A percentile compares a stretch with the other conserved stretches of the same genome.
Evolutionary conservation across 1,140 invertebrate species (phyloP).

Genomic region (Leptinotarsa undecemlineata): DNA sequence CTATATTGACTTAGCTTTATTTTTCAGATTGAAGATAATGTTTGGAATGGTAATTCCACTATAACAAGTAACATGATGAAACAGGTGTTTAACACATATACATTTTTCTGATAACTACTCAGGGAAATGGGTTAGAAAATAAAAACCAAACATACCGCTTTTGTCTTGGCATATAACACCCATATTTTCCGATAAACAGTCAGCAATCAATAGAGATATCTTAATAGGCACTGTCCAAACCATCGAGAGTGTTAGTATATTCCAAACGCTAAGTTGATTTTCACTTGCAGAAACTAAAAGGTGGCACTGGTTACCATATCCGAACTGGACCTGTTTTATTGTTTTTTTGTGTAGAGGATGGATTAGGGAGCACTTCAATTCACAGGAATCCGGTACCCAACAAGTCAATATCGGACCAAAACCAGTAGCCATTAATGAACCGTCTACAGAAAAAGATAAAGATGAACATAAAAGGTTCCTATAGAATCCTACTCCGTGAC

Average conservation of each 20-base stretch:
- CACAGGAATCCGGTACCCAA: conserved; percentile 65
- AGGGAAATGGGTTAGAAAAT: neutral
- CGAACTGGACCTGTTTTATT: conserved; percentile 63
- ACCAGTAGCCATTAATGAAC: conserved; percentile 72
- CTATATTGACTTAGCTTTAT: too few species aligned
- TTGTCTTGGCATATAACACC: conserved; percentile 67
- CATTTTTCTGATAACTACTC: neutral
- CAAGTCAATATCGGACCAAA: conserved; percentile 73
- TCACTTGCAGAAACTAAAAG: conserved; percentile 64
- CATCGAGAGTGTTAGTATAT: conserved; percentile 68
- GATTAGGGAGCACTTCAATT: conserved; percentile 60
- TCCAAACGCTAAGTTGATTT: conserved; percentile 69
- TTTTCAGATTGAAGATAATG: too few species aligned
- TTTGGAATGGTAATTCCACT: too few species aligned
- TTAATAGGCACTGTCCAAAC: conserved; percentile 63
- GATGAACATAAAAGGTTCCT: conserved; percentile 61
- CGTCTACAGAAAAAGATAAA: conserved; percentile 74
- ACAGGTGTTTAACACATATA: neutral
- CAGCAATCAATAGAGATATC: conserved; percentile 59
- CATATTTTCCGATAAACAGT: conserved; percentile 67
- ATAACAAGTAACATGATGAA: neutral
- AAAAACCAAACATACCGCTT: conserved; percentile 58
- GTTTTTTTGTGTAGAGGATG: conserved; percentile 49
- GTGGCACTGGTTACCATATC: conserved; percentile 66
- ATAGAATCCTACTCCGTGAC: conserved; percentile 68